Base-by-base conservation (phyloP, 2,113 vertebrate genomes). In the Gorsachius goisagi region DNA sequence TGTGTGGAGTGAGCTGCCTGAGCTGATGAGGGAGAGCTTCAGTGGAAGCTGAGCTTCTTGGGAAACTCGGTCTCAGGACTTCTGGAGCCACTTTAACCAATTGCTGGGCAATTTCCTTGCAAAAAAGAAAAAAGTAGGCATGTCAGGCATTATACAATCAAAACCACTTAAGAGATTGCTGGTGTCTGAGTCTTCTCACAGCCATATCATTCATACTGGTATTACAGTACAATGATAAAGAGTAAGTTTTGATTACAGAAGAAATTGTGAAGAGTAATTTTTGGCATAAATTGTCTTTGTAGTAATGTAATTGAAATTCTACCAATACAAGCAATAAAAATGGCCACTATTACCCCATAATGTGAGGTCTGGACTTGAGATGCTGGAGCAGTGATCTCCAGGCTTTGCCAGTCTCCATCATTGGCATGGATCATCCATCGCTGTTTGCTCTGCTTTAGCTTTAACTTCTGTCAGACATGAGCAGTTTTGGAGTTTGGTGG, bases 361-460 rank as follows among this genome's bases (percentile, higher is more conserved):
- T 12, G 7, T 23, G 30, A 59, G 52, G 7, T 82, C 44, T 76
- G 39, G 37, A 30, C 24, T 85, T 64, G 30, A 52, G 62, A 47
- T 3, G 7, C 28, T 67, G 60, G 22, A 49, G 5, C 19, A 16
- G 33, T 2, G 13, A 3, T 72, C 26, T 87, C 56, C 56, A 68
- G 76, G 26, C 32, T 74, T 72, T 72, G n/a, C 37, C 37, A 10
- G 2, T 85, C 58, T 72, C 39, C 22, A 4, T 56, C 20, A 26
- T 0, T 3, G 5, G 8, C 22, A 12, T 2, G 52, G 22, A 18
- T 24, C 4, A 50, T 37, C 24, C 21, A 26, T 39, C 0, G 0
- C 35, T 62, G 9, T 84, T 95, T 26, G 22, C 28, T 89, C 22
- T 69, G 23, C 62, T 62, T 58, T 44, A 27, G 32, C 23, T 93